A percentile compares a stretch with the other conserved stretches of the same genome.
phyloP scores from a whole-genome alignment of 35 echinoderm and acorn worm genomes.

The Diadema setosum region DNA sequence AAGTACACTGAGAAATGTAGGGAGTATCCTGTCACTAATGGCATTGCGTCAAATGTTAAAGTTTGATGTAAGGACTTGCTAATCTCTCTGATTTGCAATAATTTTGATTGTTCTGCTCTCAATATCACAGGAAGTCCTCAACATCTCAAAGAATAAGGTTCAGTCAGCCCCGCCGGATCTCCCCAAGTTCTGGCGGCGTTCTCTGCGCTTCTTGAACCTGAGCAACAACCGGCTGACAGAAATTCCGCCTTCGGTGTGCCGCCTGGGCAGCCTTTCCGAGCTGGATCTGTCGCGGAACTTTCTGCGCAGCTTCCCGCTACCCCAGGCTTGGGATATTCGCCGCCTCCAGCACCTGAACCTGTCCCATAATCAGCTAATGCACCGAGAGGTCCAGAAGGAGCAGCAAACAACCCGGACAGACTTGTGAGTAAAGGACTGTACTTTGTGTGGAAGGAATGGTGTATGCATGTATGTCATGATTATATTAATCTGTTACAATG shows the following conservation, averaged over 20 bases:
- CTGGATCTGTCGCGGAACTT: constrained; percentile 38
- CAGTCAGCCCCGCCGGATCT: neutral
- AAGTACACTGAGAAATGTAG: neutral
- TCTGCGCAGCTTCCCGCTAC: neutral
- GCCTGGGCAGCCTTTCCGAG: constrained; percentile 12
- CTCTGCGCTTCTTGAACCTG: constrained; percentile 15
- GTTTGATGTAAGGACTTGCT: neutral
- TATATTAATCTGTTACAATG: too few relatives aligned
- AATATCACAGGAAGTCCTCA: constrained; percentile 23
- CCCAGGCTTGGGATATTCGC: constrained; percentile 7
- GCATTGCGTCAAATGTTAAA: neutral
- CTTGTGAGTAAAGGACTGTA: too few relatives aligned
- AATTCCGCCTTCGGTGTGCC: constrained; percentile 45
- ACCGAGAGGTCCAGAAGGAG: neutral
- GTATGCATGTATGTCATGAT: too few relatives aligned
- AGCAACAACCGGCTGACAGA: constrained; percentile 30
- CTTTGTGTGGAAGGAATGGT: too few relatives aligned
- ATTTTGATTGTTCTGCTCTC: neutral
- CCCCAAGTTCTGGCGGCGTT: constrained; percentile 37
- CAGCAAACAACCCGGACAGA: too few relatives aligned
- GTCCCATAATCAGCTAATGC: constrained; percentile 30
- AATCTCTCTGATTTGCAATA: neutral
- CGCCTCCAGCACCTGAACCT: constrained; percentile 9
- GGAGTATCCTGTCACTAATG: neutral
- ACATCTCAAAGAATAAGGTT: constrained; percentile 10